Evolutionary conservation across 2,113 vertebrate genomes (phyloP).

Genomic region (Stigmatopora argus): DNA sequence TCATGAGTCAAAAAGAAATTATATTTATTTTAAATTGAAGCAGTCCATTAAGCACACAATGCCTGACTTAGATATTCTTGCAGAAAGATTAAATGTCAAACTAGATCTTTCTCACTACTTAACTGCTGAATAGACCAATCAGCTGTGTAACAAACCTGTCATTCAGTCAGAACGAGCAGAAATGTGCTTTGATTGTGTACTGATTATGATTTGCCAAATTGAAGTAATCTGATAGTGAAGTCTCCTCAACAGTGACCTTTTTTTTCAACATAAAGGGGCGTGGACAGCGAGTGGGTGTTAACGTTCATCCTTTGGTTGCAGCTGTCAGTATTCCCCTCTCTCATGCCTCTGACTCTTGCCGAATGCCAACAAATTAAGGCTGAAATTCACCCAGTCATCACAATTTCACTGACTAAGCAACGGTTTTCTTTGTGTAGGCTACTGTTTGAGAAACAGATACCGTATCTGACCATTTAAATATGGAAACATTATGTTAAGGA

Average conservation of each 20-base stretch:
- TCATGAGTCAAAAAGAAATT: constrained; percentile 14
- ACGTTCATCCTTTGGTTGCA: background rate
- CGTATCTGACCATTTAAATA: background rate
- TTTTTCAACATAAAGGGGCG: background rate
- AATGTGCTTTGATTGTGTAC: background rate
- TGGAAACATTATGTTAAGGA: background rate
- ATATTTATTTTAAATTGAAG: constrained; percentile 9
- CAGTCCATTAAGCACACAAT: constrained; percentile 24
- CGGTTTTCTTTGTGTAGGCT: background rate
- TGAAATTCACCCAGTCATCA: background rate
- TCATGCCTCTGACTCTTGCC: background rate
- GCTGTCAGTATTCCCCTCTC: background rate
- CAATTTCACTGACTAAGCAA: constrained; percentile 7
- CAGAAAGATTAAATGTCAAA: constrained; percentile 24
- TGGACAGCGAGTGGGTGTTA: background rate
- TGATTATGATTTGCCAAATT: background rate
- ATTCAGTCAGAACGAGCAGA: background rate
- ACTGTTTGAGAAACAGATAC: background rate
- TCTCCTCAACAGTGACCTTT: background rate
- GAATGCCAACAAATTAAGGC: background rate
- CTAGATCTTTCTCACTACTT: background rate
- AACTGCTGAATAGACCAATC: background rate
- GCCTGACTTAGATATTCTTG: constrained; percentile 22
- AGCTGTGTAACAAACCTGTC: background rate
- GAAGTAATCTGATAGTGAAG: background rate